phyloP scores from a whole-genome alignment of 2,113 vertebrate species.

The Pachyramphus minor region DNA sequence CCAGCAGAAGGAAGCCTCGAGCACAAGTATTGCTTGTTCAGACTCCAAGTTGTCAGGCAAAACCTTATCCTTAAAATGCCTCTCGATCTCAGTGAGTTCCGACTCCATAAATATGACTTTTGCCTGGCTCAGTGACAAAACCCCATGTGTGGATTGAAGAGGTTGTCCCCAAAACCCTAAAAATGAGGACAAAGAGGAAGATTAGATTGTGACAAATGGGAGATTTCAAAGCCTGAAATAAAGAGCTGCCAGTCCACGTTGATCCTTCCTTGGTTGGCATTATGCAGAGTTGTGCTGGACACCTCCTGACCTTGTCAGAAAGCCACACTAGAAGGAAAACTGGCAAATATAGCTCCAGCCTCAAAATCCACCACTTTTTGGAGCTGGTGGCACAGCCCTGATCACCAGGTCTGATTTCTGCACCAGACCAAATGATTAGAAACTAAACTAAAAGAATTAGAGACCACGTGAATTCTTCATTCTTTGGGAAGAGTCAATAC shows the following conservation, averaged over 20 bases:
- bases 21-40: neutral
- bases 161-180: neutral
- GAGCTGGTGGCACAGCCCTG: neutral
- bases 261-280: neutral
- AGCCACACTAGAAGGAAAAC: neutral
- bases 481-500: neutral
- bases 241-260: neutral
- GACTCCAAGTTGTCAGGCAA: neutral
- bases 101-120: neutral
- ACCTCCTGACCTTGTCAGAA: neutral
- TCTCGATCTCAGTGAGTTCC: neutral
- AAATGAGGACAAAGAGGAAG: neutral
- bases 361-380: neutral
- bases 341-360: neutral
- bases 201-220: neutral
- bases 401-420: neutral
- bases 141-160: fast-evolving
- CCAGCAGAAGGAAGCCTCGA: neutral
- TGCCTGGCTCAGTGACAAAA: neutral
- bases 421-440: neutral
- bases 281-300: fast-evolving
- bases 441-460: neutral
- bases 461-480: neutral
- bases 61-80: neutral
- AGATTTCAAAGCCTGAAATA: neutral